A percentile compares a stretch with the other conserved stretches of the same genome.
Evolutionary conservation across 2,888 invertebrate genomes (phyloP).

Genomic region (Gandaritis pyraliata): DNA sequence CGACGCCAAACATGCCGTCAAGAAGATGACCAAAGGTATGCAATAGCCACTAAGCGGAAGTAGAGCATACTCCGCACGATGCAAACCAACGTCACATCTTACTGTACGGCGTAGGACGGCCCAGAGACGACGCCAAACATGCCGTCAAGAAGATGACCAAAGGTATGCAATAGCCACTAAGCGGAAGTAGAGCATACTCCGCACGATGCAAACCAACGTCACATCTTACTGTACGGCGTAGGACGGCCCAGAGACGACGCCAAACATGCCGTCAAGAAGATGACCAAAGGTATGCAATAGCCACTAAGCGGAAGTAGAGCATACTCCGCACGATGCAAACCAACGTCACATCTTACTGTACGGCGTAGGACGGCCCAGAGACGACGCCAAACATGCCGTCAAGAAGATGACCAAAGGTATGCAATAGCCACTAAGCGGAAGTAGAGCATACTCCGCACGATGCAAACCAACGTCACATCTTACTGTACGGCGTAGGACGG

Average conservation of each 20-base stretch:
- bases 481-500: no score
- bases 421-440: no score
- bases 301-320: constrained; percentile 84
- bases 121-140: no score
- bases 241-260: constrained; percentile 97
- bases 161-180: constrained; percentile 68
- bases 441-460: no score
- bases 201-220: constrained; percentile 98
- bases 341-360: constrained; percentile 97
- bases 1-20: constrained; percentile 95
- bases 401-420: constrained; percentile 99
- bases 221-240: constrained; percentile 97
- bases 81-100: no score
- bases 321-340: constrained; percentile 95
- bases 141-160: constrained; percentile 98
- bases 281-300: constrained; percentile 91
- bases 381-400: constrained; percentile 95
- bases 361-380: constrained; percentile 97
- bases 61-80: no score
- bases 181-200: constrained; percentile 86
- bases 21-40: constrained; percentile 95
- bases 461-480: no score
- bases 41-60: not conserved
- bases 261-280: constrained; percentile 95
- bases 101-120: no score